These are phyloP conservation scores for Myiotriccus ornatus DNA, from an alignment of 2,797 vertebrate genomes.

Conservation along the genomic window DNA sequence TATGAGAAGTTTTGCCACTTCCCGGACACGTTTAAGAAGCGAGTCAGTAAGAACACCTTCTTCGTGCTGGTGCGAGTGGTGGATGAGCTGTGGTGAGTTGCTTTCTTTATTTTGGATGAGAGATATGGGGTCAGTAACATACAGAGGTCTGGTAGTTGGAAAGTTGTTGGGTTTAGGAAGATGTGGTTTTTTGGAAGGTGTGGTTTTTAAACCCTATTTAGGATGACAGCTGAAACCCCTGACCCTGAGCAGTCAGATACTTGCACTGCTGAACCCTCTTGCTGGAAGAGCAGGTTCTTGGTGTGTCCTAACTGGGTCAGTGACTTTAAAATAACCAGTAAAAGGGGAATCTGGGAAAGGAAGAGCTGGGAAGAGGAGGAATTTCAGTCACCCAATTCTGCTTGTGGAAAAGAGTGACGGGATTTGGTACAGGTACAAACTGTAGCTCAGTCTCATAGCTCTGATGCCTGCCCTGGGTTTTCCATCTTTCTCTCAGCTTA, in stretches of 20 bases:
- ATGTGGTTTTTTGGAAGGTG: not conserved
- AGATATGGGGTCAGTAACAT: not conserved
- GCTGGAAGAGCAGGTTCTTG: not conserved
- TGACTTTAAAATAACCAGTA: not conserved
- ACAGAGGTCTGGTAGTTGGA: not conserved
- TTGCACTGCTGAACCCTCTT: not conserved
- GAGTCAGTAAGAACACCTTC: slow-evolving; percentile 98
- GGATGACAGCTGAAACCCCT: not conserved
- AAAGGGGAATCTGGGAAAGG: not conserved
- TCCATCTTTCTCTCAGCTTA: slow-evolving; percentile 74
- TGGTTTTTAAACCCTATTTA: rapidly evolving
- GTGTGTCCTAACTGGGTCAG: not conserved
- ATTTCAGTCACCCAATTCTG: not conserved
- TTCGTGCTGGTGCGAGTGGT: slow-evolving; percentile 97
- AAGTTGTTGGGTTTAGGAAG: not conserved
- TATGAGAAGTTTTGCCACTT: slow-evolving; percentile 97
- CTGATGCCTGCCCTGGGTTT: not conserved
- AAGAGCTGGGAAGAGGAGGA: not conserved
- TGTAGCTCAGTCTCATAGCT: not conserved
- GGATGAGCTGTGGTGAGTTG: slow-evolving; percentile 95
- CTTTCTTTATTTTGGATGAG: rapidly evolving
- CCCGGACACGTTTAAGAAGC: slow-evolving; percentile 94
- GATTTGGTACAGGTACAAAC: not conserved
- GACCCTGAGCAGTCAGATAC: not conserved
- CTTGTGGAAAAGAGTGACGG: not conserved